phyloP scores from a whole-genome alignment of 2,888 invertebrate species.

The Calameuta pallipes region DNA sequence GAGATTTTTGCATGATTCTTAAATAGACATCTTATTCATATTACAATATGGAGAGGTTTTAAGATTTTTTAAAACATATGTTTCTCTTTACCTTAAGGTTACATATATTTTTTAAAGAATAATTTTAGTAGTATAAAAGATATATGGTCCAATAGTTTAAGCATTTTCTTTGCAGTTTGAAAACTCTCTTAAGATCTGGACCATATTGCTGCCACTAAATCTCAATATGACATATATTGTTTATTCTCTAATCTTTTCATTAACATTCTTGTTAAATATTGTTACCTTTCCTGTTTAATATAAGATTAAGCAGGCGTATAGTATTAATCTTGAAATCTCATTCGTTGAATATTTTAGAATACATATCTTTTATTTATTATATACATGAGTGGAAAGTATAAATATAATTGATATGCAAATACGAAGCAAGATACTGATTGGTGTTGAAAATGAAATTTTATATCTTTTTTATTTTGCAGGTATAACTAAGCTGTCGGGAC shows the following conservation, averaged over 20 bases:
- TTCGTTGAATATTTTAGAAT: neutral
- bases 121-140: neutral
- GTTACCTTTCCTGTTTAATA: neutral
- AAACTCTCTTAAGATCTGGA: neutral
- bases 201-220: neutral
- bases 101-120: neutral
- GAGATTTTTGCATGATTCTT: neutral
- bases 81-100: neutral
- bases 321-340: neutral
- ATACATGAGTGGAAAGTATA: neutral
- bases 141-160: neutral
- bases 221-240: neutral
- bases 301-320: neutral
- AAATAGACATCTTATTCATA: neutral
- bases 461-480: constrained; percentile 11
- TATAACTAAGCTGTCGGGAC: constrained; percentile 11
- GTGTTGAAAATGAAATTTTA: neutral
- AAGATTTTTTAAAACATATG: neutral
- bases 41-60: neutral
- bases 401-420: neutral
- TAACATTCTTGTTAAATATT: neutral
- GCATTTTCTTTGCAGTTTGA: neutral
- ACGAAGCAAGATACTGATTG: no score
- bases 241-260: neutral
- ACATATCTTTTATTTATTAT: neutral